Conservation (phyloP, 1,140 invertebrate genomes). For the Trichonephila clavata region DNA sequence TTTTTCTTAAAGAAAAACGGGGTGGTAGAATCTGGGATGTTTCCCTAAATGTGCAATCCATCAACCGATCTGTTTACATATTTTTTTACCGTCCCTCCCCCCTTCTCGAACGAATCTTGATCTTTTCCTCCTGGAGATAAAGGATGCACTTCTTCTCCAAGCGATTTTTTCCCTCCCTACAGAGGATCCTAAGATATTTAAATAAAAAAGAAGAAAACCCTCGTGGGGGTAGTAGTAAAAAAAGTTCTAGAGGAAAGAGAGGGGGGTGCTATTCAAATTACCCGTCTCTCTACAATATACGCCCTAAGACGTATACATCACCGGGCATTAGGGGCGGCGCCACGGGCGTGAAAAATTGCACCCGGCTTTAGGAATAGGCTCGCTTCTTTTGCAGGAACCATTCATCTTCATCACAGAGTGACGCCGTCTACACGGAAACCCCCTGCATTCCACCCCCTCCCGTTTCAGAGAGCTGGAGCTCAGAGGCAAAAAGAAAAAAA, state of each 20-base stretch:
- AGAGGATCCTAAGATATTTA: conserved; percentile 37
- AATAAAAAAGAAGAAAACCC: conserved; percentile 66
- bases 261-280: conserved; percentile 74
- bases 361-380: conserved; percentile 55
- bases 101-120: conserved; percentile 68
- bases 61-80: conserved; percentile 76
- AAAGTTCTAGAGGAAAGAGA: background rate
- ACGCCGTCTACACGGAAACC: conserved; percentile 56
- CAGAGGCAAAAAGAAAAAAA: conserved; percentile 31
- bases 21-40: conserved; percentile 63
- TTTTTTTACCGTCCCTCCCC: conserved; percentile 33
- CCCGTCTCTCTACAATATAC: conserved; percentile 74
- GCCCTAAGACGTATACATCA: conserved; percentile 73
- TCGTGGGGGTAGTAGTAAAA: background rate
- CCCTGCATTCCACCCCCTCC: background rate
- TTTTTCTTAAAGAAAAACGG: conserved; percentile 32
- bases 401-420: conserved; percentile 74
- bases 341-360: conserved; percentile 75
- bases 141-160: conserved; percentile 46
- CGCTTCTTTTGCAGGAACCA: conserved; percentile 63
- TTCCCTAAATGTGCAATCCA: conserved; percentile 76
- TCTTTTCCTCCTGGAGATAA: conserved; percentile 70
- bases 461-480: background rate
- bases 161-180: conserved; percentile 24
- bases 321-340: conserved; percentile 74